A percentile compares a stretch with the other conserved stretches of the same genome.
phyloP scores from a whole-genome alignment of 2,888 invertebrate genomes.

The Netelia virgata region DNA sequence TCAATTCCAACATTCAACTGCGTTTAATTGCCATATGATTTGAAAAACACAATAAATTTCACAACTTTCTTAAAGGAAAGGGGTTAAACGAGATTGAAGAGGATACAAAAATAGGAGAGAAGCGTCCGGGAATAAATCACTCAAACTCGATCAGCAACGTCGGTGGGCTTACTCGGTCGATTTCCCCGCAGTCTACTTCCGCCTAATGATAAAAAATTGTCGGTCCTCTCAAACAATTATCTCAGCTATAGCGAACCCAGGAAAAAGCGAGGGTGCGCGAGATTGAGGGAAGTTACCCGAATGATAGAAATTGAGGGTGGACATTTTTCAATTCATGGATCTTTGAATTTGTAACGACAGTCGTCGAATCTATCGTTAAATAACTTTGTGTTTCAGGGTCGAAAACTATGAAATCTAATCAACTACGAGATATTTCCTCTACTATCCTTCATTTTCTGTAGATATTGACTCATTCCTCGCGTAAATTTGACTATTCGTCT shows the following conservation, averaged over 20 bases:
- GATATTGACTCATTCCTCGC: neutral
- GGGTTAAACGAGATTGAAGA: neutral
- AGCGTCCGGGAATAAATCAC: conserved; percentile 12
- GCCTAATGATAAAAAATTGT: conserved; percentile 56
- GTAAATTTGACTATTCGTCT: neutral
- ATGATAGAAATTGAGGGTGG: conserved; percentile 4
- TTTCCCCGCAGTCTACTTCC: conserved; percentile 16
- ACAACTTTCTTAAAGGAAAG: no score
- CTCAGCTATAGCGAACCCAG: conserved; percentile 8
- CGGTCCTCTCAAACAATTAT: conserved; percentile 10
- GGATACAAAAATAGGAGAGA: neutral
- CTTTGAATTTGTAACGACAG: conserved; percentile 2
- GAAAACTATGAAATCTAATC: neutral
- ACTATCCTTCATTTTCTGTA: no score
- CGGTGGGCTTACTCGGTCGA: conserved; percentile 27
- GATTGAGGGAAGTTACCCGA: conserved; percentile 5
- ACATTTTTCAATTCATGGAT: conserved; percentile 24
- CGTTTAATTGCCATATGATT: no score
- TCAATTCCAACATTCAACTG: no score
- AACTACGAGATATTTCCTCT: neutral
- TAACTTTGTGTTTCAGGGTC: no score
- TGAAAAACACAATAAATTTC: no score
- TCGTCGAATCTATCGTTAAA: no score
- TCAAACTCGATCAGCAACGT: conserved; percentile 17
- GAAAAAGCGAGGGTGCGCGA: conserved; percentile 17